Conservation (phyloP, 2,888 invertebrate genomes). For the Muschampia plurimacula region DNA sequence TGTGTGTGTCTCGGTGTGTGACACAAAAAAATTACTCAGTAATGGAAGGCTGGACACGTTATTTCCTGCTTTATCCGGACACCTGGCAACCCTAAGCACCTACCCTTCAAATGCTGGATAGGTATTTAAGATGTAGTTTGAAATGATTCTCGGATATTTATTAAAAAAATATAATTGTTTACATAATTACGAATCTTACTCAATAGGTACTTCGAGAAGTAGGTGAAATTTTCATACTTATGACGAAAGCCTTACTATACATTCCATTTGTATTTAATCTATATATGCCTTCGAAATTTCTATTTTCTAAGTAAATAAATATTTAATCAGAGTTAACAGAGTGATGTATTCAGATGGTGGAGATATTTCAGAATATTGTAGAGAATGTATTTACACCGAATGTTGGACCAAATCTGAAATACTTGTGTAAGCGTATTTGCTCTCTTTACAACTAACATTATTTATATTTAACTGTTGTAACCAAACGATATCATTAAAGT, state of each 20-base stretch:
- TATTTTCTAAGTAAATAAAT: conserved; percentile 65
- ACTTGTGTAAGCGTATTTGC: conserved; percentile 61
- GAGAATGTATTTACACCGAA: conserved; percentile 60
- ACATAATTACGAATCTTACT: conserved; percentile 38
- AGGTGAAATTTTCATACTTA: conserved; percentile 72
- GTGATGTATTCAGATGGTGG: conserved; percentile 36
- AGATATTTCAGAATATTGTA: conserved; percentile 41
- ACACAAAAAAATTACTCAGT: no score
- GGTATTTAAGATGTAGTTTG: conserved; percentile 23
- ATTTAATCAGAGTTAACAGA: conserved; percentile 17
- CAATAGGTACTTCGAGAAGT: conserved; percentile 31
- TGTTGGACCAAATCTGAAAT: conserved; percentile 74
- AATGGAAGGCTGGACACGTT: no score
- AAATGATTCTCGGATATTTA: conserved; percentile 24
- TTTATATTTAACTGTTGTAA: conserved; percentile 42
- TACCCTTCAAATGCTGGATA: background rate
- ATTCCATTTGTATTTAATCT: conserved; percentile 81
- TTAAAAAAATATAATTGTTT: conserved; percentile 21
- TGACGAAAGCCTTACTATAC: conserved; percentile 81
- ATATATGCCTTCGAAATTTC: conserved; percentile 69
- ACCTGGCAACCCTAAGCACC: background rate
- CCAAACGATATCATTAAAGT: conserved; percentile 35
- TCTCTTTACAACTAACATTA: conserved; percentile 62
- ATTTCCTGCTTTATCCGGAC: background rate
- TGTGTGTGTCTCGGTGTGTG: no score